Conservation (phyloP, 2,113 vertebrate species). For the Regulus satrapa region DNA sequence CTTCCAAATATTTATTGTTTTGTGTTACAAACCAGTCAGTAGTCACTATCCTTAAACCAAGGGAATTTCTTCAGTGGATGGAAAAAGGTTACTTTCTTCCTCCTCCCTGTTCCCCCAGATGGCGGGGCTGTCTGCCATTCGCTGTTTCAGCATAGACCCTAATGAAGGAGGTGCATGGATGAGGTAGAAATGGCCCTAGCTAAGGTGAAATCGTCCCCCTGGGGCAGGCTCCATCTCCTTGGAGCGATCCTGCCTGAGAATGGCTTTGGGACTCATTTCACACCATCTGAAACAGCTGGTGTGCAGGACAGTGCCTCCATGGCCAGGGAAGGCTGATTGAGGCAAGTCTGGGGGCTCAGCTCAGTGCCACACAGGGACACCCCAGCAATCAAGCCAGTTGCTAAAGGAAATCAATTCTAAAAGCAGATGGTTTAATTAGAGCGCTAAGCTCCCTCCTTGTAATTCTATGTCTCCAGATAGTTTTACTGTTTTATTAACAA, state of each 20-base stretch:
- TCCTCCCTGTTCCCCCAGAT: background rate
- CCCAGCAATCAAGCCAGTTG: background rate
- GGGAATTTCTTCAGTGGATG: background rate
- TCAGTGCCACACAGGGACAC: rapidly evolving
- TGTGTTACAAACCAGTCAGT: background rate
- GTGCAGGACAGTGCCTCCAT: rapidly evolving
- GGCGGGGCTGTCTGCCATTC: rapidly evolving
- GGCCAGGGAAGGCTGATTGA: rapidly evolving
- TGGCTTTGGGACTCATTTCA: background rate
- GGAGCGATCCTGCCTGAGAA: rapidly evolving
- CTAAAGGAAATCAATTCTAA: background rate
- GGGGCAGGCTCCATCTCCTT: background rate
- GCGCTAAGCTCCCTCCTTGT: background rate
- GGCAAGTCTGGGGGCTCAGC: rapidly evolving
- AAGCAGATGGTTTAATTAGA: slow-evolving; percentile 27
- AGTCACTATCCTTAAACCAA: background rate
- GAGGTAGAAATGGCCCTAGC: background rate
- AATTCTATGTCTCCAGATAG: background rate
- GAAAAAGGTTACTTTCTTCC: background rate
- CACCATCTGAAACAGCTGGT: background rate
- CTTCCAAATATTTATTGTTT: background rate
- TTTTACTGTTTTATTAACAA: slow-evolving; percentile 23
- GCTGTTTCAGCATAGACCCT: rapidly evolving
- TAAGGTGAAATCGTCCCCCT: rapidly evolving
- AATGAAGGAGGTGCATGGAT: rapidly evolving